Conservation (phyloP, 2,888 invertebrate species). For the Dicranocentrus wangi region DNA sequence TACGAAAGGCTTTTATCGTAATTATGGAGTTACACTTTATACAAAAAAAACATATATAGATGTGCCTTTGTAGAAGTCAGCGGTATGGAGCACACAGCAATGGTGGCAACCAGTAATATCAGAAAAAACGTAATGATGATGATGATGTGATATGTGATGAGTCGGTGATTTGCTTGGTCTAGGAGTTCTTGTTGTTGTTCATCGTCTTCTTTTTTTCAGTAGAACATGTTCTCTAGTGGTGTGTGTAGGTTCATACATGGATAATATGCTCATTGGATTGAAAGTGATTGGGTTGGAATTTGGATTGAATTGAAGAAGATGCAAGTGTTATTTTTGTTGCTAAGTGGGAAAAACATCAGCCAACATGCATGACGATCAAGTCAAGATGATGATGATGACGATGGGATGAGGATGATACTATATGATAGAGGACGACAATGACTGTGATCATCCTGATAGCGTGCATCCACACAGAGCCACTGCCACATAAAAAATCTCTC, state of each 20-base stretch:
- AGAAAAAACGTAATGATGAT: constrained; percentile 1
- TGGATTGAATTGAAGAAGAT: background rate
- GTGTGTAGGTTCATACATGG: background rate
- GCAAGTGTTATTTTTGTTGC: constrained; percentile 18
- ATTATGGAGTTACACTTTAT: background rate
- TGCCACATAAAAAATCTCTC: no score
- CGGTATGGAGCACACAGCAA: no score
- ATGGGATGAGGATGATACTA: background rate
- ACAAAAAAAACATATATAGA: no score
- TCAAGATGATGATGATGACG: constrained; percentile 11
- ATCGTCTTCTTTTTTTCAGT: background rate
- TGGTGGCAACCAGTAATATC: background rate
- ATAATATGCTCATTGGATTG: background rate
- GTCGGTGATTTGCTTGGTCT: background rate
- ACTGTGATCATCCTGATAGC: constrained; percentile 24
- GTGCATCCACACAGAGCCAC: background rate
- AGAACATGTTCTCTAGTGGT: background rate
- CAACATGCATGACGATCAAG: constrained; percentile 33
- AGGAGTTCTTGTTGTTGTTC: background rate
- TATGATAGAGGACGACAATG: constrained; percentile 31
- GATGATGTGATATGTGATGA: constrained; percentile 22
- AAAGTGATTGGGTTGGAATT: constrained; percentile 17
- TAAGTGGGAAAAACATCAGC: constrained; percentile 16
- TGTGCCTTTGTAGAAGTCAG: no score
- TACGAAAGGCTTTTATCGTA: background rate